phyloP scores from a whole-genome alignment of 2,113 vertebrate species.

The Dascyllus trimaculatus region DNA sequence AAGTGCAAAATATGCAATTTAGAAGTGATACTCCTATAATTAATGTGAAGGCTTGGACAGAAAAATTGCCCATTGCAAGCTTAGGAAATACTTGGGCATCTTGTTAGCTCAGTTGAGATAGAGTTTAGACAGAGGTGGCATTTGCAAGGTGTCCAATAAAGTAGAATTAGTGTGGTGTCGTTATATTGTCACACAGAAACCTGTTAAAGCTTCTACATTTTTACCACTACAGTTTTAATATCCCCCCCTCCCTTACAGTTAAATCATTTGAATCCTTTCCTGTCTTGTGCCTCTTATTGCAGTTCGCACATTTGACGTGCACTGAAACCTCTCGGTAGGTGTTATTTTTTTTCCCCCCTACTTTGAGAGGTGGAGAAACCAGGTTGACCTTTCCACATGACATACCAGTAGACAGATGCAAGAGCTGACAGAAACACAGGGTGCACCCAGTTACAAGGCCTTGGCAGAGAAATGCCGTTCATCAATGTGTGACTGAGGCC shows the following conservation, averaged over 20 bases:
- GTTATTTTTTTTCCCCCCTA: neutral
- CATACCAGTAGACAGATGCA: constrained; percentile 64
- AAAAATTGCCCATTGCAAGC: neutral
- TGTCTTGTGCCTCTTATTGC: constrained; percentile 33
- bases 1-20: neutral
- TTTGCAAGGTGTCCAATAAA: neutral
- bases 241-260: neutral
- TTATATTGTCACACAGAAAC: neutral
- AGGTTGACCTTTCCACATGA: constrained; percentile 81
- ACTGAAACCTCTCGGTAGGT: constrained; percentile 58
- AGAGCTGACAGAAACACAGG: constrained; percentile 69
- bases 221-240: neutral
- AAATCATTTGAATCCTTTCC: constrained; percentile 35
- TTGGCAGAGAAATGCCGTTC: constrained; percentile 40
- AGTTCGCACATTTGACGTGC: constrained; percentile 54
- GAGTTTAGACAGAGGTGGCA: too few relatives aligned
- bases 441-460: constrained; percentile 55
- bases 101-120: constrained; percentile 2
- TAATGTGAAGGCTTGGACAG: neutral
- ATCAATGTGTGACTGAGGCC: constrained; percentile 47
- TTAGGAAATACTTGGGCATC: neutral
- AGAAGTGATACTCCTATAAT: constrained; percentile 25
- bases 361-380: constrained; percentile 63
- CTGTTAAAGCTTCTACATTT: neutral
- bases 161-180: neutral